Evolutionary conservation across 2,888 invertebrate species (phyloP), one percentile per base, ranked within the genome.

Genomic region (Galeruca laticollis): DNA sequence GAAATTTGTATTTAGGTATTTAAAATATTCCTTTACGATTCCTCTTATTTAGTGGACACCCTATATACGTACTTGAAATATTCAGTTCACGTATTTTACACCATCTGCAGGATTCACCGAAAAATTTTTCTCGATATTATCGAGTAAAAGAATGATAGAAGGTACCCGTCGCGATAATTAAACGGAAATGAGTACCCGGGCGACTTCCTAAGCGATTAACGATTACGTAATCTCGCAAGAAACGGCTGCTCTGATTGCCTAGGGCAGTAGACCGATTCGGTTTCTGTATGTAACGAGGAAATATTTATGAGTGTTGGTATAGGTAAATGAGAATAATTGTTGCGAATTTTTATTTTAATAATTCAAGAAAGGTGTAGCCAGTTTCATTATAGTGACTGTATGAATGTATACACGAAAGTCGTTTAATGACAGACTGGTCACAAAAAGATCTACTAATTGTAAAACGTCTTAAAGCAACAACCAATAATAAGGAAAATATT

Each of bases 201-300:
- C 64, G 71, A 73, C 73, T 73, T 73, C 73, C 73, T 73, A 73
- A 71, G 70, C 71, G 73, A 73, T 73, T 73, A 73, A 35, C 57
- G 40, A 57, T 65, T 65, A 65, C 57, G 47, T 71, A 73, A 73
- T 68, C 71, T 56, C 49, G 67, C 65, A 54, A 71, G 33, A 71
- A 71, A 67, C 73, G 71, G 71, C 70, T 70, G 70, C 64, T 66
- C 56, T 69, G 67, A 56, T 59, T 51, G 71, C 71, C 68, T 35
- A 21, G 47, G 71, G 73, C 71, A 43, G 20, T 65, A 57, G 54
- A 63, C 64, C 60, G 60, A 65, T 63, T 68, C 60, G 60, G 64
- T 40, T 40, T 40, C 15, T 47, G n/a, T 56, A 60, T 63, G 61
- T 65, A 69, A 69, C 40, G 65, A 67, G 20, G 31, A 21, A 52